Conservation (phyloP, 2,113 vertebrate species). For the Irena cyanogastra region DNA sequence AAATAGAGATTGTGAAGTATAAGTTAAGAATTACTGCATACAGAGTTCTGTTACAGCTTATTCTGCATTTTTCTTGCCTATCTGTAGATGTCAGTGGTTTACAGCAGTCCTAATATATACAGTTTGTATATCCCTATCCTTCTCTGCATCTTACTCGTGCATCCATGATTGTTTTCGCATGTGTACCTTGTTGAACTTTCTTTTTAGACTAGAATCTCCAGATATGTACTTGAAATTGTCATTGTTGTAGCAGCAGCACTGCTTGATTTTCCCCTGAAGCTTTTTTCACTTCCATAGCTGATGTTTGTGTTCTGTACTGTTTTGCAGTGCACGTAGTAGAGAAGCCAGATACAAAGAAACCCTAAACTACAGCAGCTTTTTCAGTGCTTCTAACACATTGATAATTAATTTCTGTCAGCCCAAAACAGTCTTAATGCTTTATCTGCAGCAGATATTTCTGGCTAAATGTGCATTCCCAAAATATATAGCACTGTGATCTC, state of each 20-base stretch:
- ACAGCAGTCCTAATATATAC: slow-evolving; percentile 2
- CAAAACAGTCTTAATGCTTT: not conserved
- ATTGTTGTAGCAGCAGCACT: not conserved
- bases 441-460: not conserved
- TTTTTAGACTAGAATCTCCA: not conserved
- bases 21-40: not conserved
- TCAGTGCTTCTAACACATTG: not conserved
- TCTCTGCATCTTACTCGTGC: not conserved
- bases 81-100: slow-evolving; percentile 63
- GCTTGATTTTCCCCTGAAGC: not conserved
- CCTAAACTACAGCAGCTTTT: not conserved
- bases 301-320: not conserved
- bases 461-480: not conserved
- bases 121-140: not conserved
- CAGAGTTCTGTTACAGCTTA: not conserved
- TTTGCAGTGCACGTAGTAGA: not conserved
- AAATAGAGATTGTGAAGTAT: not conserved
- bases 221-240: not conserved
- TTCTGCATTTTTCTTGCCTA: slow-evolving; percentile 53
- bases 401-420: not conserved
- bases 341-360: not conserved
- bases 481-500: not conserved
- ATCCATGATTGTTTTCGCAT: not conserved
- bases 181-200: not conserved
- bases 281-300: not conserved